Evolutionary conservation across 2,888 invertebrate genomes (phyloP), one percentile per base, ranked within the genome.

Genomic region (Gandaritis pyraliata): DNA sequence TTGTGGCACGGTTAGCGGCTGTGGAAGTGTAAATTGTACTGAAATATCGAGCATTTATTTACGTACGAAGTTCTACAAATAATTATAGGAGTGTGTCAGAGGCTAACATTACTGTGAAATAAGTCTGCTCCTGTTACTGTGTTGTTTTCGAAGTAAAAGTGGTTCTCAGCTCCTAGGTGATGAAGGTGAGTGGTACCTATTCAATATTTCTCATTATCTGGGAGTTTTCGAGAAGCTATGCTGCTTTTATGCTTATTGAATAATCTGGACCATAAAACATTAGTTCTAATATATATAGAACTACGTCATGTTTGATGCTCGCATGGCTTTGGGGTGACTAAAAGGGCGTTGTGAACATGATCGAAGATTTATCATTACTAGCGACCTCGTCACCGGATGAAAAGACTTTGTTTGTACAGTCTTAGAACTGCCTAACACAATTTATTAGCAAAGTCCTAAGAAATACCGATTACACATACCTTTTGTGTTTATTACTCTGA

Each of bases 1-100:
- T 90, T 91, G 89, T 90, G 90, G 85, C 89, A 92, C 87, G 85
- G 85, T 80, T 82, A 85, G 87, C 86, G 88, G 91, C 82, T 81
- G 86, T 83, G 76, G 77, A 76, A 81, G 81, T 82, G 79, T 81
- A 80, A 78, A 78, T 81, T 83, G 48, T 80, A 69, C 69, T 74
- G 67, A 81, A 81, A 72, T 82, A 80, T 70, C 75, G 63, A 70
- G 72, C 72, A 74, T 74, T 74, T 79, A 77, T 76, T 78, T 77
- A 77, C 73, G 77, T 70, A 41, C 73, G 70, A 72, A 76, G 83
- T 84, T 83, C 68, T 72, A 55, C 61, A 72, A 73, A 76, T 78
- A 75, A 33, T 33, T 70, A 75, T 72, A 64, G 65, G 69, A 75
- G 77, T 83, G 83, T 76, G 77, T 6, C 33, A 33, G 33, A 33